phyloP scores from a whole-genome alignment of 2,888 invertebrate species.

The Dione juno region DNA sequence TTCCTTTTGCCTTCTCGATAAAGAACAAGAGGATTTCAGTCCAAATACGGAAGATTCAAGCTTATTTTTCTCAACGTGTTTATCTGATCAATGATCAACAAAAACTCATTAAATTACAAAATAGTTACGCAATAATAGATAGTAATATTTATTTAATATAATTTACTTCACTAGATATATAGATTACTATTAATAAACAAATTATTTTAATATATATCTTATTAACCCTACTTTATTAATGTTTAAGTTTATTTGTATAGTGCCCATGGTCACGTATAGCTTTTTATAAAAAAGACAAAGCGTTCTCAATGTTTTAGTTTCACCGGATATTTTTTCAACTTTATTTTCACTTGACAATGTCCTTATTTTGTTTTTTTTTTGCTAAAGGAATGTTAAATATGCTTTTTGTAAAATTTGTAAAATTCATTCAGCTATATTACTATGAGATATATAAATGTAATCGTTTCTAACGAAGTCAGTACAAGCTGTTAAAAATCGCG shows the following conservation, averaged over 20 bases:
- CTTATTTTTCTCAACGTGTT: constrained; percentile 11
- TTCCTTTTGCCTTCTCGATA: constrained; percentile 61
- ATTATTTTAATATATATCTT: neutral
- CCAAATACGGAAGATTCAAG: constrained; percentile 42
- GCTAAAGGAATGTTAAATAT: neutral
- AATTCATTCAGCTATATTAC: neutral
- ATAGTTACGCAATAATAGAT: neutral
- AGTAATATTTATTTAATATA: neutral
- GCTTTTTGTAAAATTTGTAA: neutral
- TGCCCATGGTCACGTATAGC: too few species aligned
- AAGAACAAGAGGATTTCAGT: constrained; percentile 52
- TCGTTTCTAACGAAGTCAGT: neutral
- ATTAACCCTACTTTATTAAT: too few species aligned
- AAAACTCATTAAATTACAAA: neutral
- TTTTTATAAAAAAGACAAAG: neutral
- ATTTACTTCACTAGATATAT: neutral
- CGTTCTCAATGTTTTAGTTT: neutral
- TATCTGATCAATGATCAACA: neutral
- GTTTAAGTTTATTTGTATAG: neutral
- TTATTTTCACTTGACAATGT: neutral
- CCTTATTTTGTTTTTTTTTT: neutral
- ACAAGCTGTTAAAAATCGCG: constrained; percentile 42
- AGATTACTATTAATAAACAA: neutral
- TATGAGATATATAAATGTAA: neutral
- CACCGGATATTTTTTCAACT: neutral